Percentiles rank a stretch among this genome's conserved stretches.
These are phyloP conservation scores for Clanis bilineata DNA, from an alignment of 2,888 invertebrate species.

Conservation along the genomic window DNA sequence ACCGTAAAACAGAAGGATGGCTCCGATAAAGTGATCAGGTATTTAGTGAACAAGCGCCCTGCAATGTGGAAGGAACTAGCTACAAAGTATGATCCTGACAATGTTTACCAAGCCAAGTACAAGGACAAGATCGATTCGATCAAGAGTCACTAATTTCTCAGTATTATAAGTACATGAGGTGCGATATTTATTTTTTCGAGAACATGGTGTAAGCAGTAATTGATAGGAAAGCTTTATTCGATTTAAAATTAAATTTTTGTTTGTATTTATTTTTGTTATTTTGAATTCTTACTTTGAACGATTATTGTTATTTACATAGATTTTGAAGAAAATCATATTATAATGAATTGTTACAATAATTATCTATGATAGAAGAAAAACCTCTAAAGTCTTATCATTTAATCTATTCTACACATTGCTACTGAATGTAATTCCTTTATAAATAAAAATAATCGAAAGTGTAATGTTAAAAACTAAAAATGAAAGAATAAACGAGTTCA, in stretches of 20 bases:
- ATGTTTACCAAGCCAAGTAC: constrained; percentile 85
- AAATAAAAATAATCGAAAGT: too few species aligned
- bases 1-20: constrained; percentile 79
- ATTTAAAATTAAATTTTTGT: not conserved
- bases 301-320: not conserved
- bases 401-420: too few species aligned
- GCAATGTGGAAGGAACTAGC: constrained; percentile 86
- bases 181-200: not conserved
- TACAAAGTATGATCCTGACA: constrained; percentile 87
- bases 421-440: too few species aligned
- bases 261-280: not conserved
- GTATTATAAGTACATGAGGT: not conserved
- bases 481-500: too few species aligned
- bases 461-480: too few species aligned
- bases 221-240: not conserved
- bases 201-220: not conserved
- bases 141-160: constrained; percentile 33
- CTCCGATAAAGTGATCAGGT: constrained; percentile 85
- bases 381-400: too few species aligned
- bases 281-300: not conserved
- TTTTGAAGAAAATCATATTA: not conserved
- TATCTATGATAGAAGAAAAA: too few species aligned
- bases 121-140: constrained; percentile 67
- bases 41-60: constrained; percentile 85
- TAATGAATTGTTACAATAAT: not conserved